phyloP scores from a whole-genome alignment of 2,888 invertebrate genomes.

The Limnephilus marmoratus region DNA sequence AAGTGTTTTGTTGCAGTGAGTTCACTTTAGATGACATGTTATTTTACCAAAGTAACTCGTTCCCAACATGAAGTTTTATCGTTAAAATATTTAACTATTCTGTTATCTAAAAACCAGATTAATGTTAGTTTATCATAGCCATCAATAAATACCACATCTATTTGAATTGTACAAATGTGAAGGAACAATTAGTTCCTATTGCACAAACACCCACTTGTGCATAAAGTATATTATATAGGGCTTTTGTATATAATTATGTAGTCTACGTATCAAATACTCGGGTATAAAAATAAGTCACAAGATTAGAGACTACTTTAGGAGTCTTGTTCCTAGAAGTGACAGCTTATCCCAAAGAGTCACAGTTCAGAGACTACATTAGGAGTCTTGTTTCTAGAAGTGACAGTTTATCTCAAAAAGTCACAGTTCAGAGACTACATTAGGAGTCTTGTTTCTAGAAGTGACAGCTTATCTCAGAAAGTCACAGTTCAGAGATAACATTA shows the following conservation, averaged over 20 bases:
- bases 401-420: slow-evolving; percentile 44
- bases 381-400: slow-evolving; percentile 64
- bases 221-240: slow-evolving; percentile 40
- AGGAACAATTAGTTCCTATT: slow-evolving; percentile 38
- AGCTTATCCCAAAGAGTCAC: slow-evolving; percentile 47
- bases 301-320: slow-evolving; percentile 63
- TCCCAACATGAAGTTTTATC: slow-evolving; percentile 62
- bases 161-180: slow-evolving; percentile 56
- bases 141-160: slow-evolving; percentile 60
- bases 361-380: slow-evolving; percentile 62
- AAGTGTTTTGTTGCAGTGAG: background rate
- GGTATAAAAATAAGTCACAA: slow-evolving; percentile 66
- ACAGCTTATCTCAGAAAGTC: slow-evolving; percentile 51
- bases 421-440: slow-evolving; percentile 60
- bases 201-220: slow-evolving; percentile 12
- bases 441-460: slow-evolving; percentile 64
- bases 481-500: slow-evolving; percentile 60
- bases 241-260: slow-evolving; percentile 53
- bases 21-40: background rate
- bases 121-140: slow-evolving; percentile 57
- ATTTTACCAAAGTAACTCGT: slow-evolving; percentile 38
- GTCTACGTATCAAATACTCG: slow-evolving; percentile 58
- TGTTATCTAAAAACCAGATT: slow-evolving; percentile 63
- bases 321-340: slow-evolving; percentile 64
- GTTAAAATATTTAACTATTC: slow-evolving; percentile 65